Percentiles rank a stretch among this genome's conserved stretches.
Conservation (phyloP, 2,888 invertebrate species). For the Xanthia togata region DNA sequence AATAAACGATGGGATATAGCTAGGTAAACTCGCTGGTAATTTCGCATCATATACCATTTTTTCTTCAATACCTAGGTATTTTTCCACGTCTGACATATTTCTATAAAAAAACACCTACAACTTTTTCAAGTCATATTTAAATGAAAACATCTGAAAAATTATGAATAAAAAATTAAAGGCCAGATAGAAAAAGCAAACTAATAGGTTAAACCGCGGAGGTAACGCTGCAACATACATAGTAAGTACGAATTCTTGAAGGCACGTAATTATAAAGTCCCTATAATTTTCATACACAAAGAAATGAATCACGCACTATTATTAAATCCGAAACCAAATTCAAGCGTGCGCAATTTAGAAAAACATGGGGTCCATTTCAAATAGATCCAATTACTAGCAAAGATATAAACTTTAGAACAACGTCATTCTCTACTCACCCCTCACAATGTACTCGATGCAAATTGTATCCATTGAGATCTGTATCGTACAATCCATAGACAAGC, state of each 20-base stretch:
- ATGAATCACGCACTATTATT: conserved; percentile 13
- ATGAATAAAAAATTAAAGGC: too few relatives aligned
- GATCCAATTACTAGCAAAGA: conserved; percentile 36
- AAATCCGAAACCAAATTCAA: conserved; percentile 11
- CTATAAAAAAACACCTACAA: too few relatives aligned
- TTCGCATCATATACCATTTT: too few relatives aligned
- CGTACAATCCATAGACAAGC: conserved; percentile 49
- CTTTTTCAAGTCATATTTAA: too few relatives aligned
- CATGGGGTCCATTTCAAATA: conserved; percentile 22
- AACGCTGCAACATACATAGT: too few relatives aligned
- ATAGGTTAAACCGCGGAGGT: too few relatives aligned
- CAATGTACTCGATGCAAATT: conserved; percentile 48
- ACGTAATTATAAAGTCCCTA: neutral
- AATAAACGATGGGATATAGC: too few relatives aligned
- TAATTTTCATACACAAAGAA: conserved; percentile 9
- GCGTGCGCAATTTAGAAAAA: conserved; percentile 16
- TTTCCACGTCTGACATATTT: too few relatives aligned
- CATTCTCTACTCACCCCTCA: conserved; percentile 1
- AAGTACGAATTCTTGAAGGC: neutral
- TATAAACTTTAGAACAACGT: conserved; percentile 24
- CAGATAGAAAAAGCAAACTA: too few relatives aligned
- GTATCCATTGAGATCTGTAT: conserved; percentile 55
- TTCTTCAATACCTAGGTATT: too few relatives aligned
- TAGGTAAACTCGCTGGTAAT: too few relatives aligned
- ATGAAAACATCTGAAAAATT: too few relatives aligned